phyloP scores from a whole-genome alignment of 2,113 vertebrate species.

The Neotoma lepida region DNA sequence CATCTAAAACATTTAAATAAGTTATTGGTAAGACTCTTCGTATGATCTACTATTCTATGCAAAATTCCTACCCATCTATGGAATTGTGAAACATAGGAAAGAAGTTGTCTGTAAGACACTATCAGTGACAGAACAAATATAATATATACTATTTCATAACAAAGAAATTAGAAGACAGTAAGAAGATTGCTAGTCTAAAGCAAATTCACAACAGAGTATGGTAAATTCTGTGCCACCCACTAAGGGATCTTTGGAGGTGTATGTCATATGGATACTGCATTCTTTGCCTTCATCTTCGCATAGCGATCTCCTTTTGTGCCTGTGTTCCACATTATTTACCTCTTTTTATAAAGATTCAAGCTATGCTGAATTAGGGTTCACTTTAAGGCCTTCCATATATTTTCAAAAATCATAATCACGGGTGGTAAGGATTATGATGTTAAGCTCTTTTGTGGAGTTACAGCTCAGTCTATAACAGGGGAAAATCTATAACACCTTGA shows the following conservation, averaged over 20 bases:
- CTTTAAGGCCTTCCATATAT: background rate
- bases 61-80: background rate
- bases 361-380: background rate
- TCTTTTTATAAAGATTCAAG: background rate
- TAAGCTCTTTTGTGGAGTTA: background rate
- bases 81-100: background rate
- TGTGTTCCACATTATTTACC: background rate
- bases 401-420: background rate
- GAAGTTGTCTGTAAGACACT: background rate
- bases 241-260: background rate
- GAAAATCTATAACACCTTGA: background rate
- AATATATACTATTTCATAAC: conserved; percentile 18
- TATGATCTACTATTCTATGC: background rate
- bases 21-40: background rate
- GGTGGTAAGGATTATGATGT: background rate
- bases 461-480: background rate
- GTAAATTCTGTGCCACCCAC: background rate
- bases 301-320: background rate
- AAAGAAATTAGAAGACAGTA: background rate
- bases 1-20: conserved; percentile 7
- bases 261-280: background rate
- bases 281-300: background rate
- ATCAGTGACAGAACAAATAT: background rate
- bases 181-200: background rate
- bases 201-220: background rate